A percentile compares a stretch with the other conserved stretches of the same genome.
phyloP scores from a whole-genome alignment of 2,797 vertebrate species.

The Cottoperca gobio region DNA sequence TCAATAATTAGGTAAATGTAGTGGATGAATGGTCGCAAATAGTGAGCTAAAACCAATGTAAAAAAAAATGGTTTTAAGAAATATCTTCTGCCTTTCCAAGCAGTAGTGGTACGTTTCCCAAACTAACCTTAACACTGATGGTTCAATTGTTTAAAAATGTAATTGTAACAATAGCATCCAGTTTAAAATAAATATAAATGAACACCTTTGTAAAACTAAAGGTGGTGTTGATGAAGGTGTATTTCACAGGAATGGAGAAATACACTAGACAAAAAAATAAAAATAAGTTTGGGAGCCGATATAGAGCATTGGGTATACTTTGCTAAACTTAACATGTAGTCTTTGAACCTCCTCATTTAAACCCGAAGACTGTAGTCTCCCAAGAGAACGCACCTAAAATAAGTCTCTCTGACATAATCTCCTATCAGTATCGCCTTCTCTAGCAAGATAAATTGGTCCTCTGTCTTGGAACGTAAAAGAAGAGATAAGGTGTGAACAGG shows the following conservation, averaged over 20 bases:
- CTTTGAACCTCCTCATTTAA: conserved; percentile 50
- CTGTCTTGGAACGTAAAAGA: conserved; percentile 62
- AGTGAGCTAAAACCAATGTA: background rate
- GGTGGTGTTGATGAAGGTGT: background rate
- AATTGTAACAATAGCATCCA: background rate
- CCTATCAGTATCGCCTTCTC: conserved; percentile 69
- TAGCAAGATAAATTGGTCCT: conserved; percentile 71
- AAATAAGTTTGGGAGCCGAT: background rate
- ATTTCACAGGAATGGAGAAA: background rate
- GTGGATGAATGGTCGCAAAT: background rate
- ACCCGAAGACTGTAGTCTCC: conserved; percentile 46
- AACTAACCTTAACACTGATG: background rate
- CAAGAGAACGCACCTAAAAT: conserved; percentile 55
- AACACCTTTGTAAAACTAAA: background rate
- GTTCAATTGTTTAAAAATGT: background rate
- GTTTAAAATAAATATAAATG: background rate
- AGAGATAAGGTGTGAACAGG: conserved; percentile 69
- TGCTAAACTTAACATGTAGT: conserved; percentile 11
- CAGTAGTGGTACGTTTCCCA: background rate
- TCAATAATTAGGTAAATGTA: background rate
- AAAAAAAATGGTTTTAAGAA: background rate
- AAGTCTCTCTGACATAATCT: conserved; percentile 70
- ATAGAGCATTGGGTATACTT: background rate
- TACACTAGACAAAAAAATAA: background rate
- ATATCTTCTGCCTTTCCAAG: background rate